Base-by-base conservation (phyloP, 2,113 vertebrate species). In the Megaceryle maxima region DNA sequence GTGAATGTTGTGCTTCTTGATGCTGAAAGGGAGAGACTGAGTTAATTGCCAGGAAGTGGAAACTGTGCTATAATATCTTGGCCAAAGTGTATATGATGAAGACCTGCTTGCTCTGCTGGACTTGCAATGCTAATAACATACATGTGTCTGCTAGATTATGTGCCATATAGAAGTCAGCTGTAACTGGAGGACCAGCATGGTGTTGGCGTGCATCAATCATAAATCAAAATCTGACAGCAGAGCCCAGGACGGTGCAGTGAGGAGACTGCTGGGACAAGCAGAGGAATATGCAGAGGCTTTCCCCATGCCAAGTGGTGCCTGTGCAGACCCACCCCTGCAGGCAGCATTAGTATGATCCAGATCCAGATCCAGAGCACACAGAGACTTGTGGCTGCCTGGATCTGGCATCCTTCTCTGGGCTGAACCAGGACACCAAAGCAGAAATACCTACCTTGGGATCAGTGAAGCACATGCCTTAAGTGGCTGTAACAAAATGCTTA, bases 41-140 rank as follows among this genome's bases (percentile, higher is more conserved):
- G 31, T 78, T 92, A 88, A 94, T 39, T 74, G 86, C 86, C 56
- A 56, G 77, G 83, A 92, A 93, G 64, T 60, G 91, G 88, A 94
- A 94, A 92, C 60, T 87, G 33, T 68, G 56, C 92, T 93, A 43
- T 51, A 86, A 50, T 37, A 60, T 39, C 88, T 90, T 96, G 92
- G 73, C 8, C 0, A 70, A 75, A 90, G 79, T 0, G 1, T 51
- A 2, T 21, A 55, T 6, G 48, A 59, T 88, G 91, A 92, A 63
- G 88, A 81, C 67, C 50, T 66, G 67, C 67, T 87, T 72, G 69
- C 51, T 78, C 68, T 5, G 25, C 60, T 63, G 76, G 55, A 28
- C 73, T 63, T 63, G 51, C 28, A 44, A 13, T 24, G 25, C 67
- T 81, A 75, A 64, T 55, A 77, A 63, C 51, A 50, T 6, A 66